phyloP scores from a whole-genome alignment of 2,888 invertebrate genomes.

The Xylota sylvarum region DNA sequence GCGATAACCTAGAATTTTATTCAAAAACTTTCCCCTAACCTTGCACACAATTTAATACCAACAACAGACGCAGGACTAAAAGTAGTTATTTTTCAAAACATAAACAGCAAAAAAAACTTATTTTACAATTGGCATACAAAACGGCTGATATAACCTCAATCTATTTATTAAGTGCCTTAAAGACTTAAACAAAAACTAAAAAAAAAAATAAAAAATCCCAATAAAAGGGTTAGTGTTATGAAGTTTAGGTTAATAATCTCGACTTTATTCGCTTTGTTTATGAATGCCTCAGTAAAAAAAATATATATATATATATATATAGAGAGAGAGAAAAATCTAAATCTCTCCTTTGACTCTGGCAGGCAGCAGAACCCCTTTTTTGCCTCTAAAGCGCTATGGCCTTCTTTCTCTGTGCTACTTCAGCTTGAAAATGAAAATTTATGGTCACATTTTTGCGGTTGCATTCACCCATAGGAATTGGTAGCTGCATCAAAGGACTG shows the following conservation, averaged over 20 bases:
- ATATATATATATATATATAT: not conserved
- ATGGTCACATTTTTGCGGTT: slow-evolving; percentile 75
- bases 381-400: slow-evolving; percentile 5
- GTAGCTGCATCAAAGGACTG: slow-evolving; percentile 66
- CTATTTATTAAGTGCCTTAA: slow-evolving; percentile 3
- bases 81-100: not conserved
- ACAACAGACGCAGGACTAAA: not conserved
- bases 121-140: not conserved
- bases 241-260: slow-evolving; percentile 56
- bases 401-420: slow-evolving; percentile 61
- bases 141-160: not conserved
- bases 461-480: slow-evolving; percentile 64
- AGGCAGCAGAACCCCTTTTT: slow-evolving; percentile 1
- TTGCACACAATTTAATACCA: not conserved
- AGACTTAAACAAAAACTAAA: slow-evolving; percentile 11
- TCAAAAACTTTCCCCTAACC: not conserved
- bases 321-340: slow-evolving; percentile 16
- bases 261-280: slow-evolving; percentile 37
- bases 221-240: slow-evolving; percentile 49
- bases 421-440: slow-evolving; percentile 72
- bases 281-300: slow-evolving; percentile 10
- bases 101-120: not conserved
- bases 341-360: slow-evolving; percentile 20
- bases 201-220: slow-evolving; percentile 9
- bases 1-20: not conserved